Conservation (phyloP, 2,888 invertebrate species). For the Lasioglossum figueresi region DNA sequence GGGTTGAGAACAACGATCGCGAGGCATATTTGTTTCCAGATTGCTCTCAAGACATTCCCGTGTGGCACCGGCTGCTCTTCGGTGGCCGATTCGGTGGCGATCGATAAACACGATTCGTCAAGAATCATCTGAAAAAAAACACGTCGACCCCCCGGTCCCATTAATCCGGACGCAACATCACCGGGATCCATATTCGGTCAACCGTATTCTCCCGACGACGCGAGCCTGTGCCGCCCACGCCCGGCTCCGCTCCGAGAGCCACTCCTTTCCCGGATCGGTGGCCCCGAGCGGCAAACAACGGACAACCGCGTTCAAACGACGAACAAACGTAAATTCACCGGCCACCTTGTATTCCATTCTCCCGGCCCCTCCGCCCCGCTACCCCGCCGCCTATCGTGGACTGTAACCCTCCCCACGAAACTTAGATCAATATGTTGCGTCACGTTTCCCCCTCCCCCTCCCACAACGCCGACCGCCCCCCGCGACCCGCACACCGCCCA, state of each 20-base stretch:
- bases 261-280: constrained; percentile 30
- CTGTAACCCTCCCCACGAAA: constrained; percentile 74
- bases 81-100: background rate
- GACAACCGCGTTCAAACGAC: constrained; percentile 46
- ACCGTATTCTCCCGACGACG: background rate
- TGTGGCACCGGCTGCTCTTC: background rate
- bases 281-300: constrained; percentile 8
- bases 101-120: background rate
- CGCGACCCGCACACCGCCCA: constrained; percentile 71
- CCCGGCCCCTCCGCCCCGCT: constrained; percentile 32
- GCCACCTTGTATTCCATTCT: constrained; percentile 67
- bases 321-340: constrained; percentile 65
- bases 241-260: constrained; percentile 10
- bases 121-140: background rate
- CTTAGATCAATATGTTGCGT: constrained; percentile 84
- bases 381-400: constrained; percentile 47
- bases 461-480: constrained; percentile 63
- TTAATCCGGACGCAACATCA: constrained; percentile 32
- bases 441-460: constrained; percentile 76
- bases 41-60: background rate
- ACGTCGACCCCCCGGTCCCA: constrained; percentile 1
- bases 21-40: background rate
- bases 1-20: background rate
- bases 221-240: constrained; percentile 31
- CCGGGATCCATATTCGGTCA: constrained; percentile 12